These are phyloP conservation scores for Tyrannus savana DNA, from an alignment of 2,113 vertebrate genomes.

Conservation along the genomic window DNA sequence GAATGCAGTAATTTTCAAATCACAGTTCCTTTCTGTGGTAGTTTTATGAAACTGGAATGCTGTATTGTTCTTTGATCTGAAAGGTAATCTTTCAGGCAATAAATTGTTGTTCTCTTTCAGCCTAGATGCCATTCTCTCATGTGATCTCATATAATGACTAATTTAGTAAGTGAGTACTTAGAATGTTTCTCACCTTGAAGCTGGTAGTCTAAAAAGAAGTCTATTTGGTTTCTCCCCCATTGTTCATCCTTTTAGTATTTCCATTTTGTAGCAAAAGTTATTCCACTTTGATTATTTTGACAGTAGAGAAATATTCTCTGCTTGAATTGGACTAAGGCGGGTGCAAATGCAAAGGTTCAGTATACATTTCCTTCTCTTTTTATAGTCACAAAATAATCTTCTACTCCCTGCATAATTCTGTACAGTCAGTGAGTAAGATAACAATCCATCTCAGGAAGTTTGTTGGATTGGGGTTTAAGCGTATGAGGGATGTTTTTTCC, in stretches of 20 bases:
- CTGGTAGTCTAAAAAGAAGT: neutral
- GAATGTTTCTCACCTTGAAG: neutral
- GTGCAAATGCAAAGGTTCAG: neutral
- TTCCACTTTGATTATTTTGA: neutral
- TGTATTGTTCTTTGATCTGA: neutral
- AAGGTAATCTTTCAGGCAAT: neutral
- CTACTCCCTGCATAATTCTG: neutral
- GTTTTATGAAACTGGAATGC: neutral
- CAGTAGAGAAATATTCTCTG: neutral
- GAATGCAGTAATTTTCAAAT: neutral
- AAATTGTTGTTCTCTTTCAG: neutral
- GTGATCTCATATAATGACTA: neutral
- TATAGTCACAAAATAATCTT: neutral
- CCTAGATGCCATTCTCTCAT: neutral
- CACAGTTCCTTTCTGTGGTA: neutral
- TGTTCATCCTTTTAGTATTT: neutral
- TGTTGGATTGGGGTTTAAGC: neutral
- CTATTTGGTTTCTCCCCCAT: neutral
- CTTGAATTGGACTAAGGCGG: neutral
- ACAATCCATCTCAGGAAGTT: neutral
- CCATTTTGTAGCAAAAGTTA: neutral
- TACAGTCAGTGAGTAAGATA: neutral
- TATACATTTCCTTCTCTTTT: neutral
- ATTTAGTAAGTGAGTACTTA: neutral
- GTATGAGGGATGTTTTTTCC: neutral